These are phyloP conservation scores for Papilio protenor DNA, from an alignment of 2,888 invertebrate genomes.

Conservation along the genomic window DNA sequence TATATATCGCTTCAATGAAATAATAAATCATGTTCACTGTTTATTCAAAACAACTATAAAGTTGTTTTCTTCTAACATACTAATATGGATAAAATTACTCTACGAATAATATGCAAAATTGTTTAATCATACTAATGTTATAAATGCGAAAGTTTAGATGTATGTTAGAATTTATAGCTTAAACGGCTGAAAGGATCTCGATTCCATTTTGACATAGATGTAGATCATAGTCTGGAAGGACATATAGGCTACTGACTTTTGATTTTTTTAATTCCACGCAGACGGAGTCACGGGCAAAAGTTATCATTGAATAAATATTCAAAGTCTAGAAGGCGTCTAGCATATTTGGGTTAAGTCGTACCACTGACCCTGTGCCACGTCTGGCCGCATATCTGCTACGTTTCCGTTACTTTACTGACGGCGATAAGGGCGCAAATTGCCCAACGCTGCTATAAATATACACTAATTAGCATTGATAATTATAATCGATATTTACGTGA, in stretches of 20 bases:
- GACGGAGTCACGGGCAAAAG: background rate
- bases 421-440: constrained; percentile 30
- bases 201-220: too few species aligned
- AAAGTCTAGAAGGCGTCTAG: constrained; percentile 21
- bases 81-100: background rate
- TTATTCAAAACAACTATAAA: background rate
- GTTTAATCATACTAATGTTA: too few species aligned
- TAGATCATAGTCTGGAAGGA: too few species aligned
- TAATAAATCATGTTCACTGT: constrained; percentile 4
- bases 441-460: constrained; percentile 8
- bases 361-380: constrained; percentile 18
- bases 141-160: too few species aligned
- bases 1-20: background rate
- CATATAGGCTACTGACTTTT: background rate
- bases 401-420: constrained; percentile 30
- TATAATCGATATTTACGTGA: constrained; percentile 7
- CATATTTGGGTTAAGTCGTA: constrained; percentile 17
- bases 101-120: too few species aligned
- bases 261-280: background rate
- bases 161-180: too few species aligned
- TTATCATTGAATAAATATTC: constrained; percentile 4
- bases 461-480: background rate
- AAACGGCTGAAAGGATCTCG: too few species aligned
- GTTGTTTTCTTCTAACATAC: background rate
- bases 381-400: constrained; percentile 27